Base-by-base conservation (phyloP, 1,140 invertebrate species). In the Pararge aegeria region DNA sequence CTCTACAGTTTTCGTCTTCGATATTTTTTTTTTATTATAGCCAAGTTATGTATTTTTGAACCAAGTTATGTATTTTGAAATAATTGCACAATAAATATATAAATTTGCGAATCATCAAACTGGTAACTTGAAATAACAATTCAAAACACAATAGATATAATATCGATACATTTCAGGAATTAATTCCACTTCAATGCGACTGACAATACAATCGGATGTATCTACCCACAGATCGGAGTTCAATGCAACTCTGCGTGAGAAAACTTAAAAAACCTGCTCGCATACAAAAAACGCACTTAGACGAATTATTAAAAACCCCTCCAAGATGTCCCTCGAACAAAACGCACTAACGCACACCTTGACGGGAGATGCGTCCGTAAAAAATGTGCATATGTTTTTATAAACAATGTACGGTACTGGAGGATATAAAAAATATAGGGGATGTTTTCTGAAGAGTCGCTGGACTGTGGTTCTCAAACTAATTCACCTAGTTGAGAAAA, bases 331-430 rank as follows among this genome's bases (percentile, higher is more conserved):
- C 74, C 72, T 74, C 70, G 73, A 70, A 84, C 81, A 86, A 82
- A 76, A 55, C 68, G 56, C 62, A 60, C 79, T 85, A 74, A 57
- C 68, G 56, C 62, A 61, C 82, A 87, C 82, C 83, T 87, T 88
- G 83, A 72, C 70, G 65, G 68, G 73, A 78, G 83, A 83, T 78
- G 67, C 55, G 68, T 66, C 64, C 67, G 79, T 78, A 88, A 89
- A 60, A 89, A 89, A 85, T 89, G 82, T 79, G 85, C 85, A 87
- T 84, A 83, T 76, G 80, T 85, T 86, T 88, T 88, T 89, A 80
- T 80, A 86, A 85, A 89, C 81, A 80, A 59, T 61, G 52, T 73
- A 72, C 70, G 71, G 70, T 61, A 70, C 65, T 65, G 62, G 70
- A 48, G 65, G 66, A 72, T 70, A 52, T 61, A 74, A 83, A 86